phyloP scores from a whole-genome alignment of 2,113 vertebrate genomes.

The Sylvicapra grimmia region DNA sequence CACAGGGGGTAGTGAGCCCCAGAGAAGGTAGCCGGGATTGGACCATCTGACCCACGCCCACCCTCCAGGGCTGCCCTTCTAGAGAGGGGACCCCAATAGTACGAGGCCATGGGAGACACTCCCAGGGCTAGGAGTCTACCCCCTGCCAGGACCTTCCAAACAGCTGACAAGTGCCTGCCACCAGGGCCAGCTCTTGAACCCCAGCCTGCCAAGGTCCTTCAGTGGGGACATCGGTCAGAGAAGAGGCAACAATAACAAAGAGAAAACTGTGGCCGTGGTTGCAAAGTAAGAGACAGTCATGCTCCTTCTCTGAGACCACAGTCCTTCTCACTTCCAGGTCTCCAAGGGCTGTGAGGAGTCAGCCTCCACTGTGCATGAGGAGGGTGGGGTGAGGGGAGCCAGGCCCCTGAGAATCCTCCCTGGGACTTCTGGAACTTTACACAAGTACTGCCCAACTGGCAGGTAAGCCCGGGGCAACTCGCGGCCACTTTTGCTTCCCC shows the following conservation, averaged over 20 bases:
- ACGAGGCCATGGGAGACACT: neutral
- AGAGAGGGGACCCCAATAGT: neutral
- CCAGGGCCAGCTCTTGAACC: neutral
- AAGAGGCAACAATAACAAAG: neutral
- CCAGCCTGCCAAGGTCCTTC: neutral
- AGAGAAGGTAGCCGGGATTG: neutral
- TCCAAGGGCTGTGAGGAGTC: neutral
- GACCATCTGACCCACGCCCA: neutral
- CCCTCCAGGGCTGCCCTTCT: neutral
- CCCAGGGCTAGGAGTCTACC: neutral
- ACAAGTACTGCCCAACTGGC: neutral
- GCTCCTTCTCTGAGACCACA: neutral
- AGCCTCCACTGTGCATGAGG: neutral
- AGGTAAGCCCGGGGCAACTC: neutral
- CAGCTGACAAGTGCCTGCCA: neutral
- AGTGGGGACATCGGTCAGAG: neutral
- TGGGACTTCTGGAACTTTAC: neutral
- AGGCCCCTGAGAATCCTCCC: neutral
- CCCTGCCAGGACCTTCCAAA: neutral
- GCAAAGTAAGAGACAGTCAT: neutral
- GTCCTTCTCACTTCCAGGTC: neutral
- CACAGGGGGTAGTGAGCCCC: neutral
- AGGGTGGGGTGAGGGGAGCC: neutral
- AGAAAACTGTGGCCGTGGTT: neutral
- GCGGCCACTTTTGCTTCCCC: neutral